Base-by-base conservation (phyloP, 2,113 vertebrate species). In the Leptocoma aspasia region DNA sequence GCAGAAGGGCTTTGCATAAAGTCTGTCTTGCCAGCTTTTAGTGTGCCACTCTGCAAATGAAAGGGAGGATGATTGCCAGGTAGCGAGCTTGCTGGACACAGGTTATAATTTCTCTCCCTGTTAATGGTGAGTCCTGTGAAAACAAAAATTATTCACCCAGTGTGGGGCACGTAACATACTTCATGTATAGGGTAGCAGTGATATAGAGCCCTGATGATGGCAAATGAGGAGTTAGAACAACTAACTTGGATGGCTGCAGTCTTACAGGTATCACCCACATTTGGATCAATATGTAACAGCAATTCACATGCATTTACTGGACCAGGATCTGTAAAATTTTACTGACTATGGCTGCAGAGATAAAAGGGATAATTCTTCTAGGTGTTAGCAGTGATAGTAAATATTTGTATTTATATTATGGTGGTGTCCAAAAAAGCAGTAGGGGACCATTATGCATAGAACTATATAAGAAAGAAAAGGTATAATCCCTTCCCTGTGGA, bases 371-470 rank as follows among this genome's bases (percentile, higher is more conserved):
- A 86, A 92, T 88, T 83, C 76, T 47, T 81, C 47, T 41, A 59
- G 26, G 82, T 30, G 5, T 22, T 88, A 53, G 68, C 35, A 65
- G 27, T 16, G 60, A 82, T 44, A 91, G 71, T 86, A 96, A 95
- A 96, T 95, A 93, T 93, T 94, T 95, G 66, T 92, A 79, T 91
- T 94, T 71, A 90, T 92, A 83, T 64, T 57, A 82, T 70, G 47
- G 10, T 59, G 10, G 18, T 64, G n/a, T 90, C 92, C 85, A 94
- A 96, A 95, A 47, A 92, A 80, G n/a, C 44, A 45, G 72, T 53
- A 88, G 82, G 85, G 56, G 47, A 90, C 31, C 49, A 78, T 89
- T 94, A 71, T 41, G 26, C 15, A 68, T 35, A 78, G 80, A 81
- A 83, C 28, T 57, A 28, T 82, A 57, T 68, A 24, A 90, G 85